phyloP scores from a whole-genome alignment of 2,113 vertebrate species.

The Podiceps cristatus region DNA sequence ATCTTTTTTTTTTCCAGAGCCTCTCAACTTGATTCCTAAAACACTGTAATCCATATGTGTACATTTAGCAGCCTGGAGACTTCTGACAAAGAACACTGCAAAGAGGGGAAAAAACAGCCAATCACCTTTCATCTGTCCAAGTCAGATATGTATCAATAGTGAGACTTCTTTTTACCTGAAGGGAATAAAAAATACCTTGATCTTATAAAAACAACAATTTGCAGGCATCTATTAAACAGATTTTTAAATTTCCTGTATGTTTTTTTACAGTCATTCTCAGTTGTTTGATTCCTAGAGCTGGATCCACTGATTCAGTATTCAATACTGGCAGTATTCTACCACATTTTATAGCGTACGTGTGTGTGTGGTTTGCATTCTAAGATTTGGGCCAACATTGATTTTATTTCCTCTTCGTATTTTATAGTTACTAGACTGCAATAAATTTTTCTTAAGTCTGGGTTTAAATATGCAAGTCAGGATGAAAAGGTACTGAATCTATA shows the following conservation, averaged over 20 bases:
- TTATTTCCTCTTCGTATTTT: conserved; percentile 72
- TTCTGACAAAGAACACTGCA: not conserved
- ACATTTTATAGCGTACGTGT: conserved; percentile 39
- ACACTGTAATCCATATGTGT: not conserved
- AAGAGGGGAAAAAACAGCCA: not conserved
- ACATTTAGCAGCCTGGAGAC: not conserved
- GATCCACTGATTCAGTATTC: conserved; percentile 54
- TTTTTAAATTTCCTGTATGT: not conserved
- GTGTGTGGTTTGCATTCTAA: conserved; percentile 64
- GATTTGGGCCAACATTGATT: conserved; percentile 67
- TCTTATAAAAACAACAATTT: conserved; percentile 65
- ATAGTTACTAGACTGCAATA: conserved; percentile 70
- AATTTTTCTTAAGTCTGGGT: conserved; percentile 63
- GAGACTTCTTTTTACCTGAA: conserved; percentile 36
- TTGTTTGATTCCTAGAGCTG: conserved; percentile 33
- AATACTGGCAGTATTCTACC: conserved; percentile 33
- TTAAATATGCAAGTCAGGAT: conserved; percentile 74
- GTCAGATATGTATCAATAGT: not conserved
- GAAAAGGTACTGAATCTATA: conserved; percentile 44
- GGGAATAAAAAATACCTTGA: conserved; percentile 40
- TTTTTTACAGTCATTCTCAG: not conserved
- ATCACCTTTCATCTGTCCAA: not conserved
- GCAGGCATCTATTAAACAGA: conserved; percentile 54
- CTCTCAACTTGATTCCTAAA: not conserved
- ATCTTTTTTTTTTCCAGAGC: not conserved